Evolutionary conservation across 2,113 vertebrate genomes (phyloP).

Genomic region (Pomatorhinus ruficollis): DNA sequence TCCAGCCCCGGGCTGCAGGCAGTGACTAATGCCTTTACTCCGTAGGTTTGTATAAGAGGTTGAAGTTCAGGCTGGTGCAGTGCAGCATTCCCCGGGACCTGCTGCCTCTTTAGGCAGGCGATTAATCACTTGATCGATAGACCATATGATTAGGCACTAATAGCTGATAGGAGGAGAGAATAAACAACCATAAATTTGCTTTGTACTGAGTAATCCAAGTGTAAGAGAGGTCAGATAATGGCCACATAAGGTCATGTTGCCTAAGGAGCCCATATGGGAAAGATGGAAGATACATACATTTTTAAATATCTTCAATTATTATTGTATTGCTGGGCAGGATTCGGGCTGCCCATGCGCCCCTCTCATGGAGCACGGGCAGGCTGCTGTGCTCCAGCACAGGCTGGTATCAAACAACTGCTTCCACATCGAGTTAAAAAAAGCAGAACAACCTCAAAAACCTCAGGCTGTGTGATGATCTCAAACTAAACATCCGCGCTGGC

Average conservation of each 20-base stretch:
- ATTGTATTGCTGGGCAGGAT: neutral
- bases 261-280: slow-evolving; percentile 71
- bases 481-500: neutral
- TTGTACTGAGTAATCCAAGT: slow-evolving; percentile 83
- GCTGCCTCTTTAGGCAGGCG: slow-evolving; percentile 81
- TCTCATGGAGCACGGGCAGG: neutral
- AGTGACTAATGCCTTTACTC: slow-evolving; percentile 78
- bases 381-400: neutral
- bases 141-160: slow-evolving; percentile 91
- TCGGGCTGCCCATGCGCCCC: neutral
- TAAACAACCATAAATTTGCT: slow-evolving; percentile 83
- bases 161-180: slow-evolving; percentile 83
- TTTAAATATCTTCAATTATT: slow-evolving; percentile 71
- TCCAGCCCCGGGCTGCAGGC: slow-evolving; percentile 52
- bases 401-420: neutral
- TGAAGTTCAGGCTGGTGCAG: slow-evolving; percentile 78
- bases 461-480: slow-evolving; percentile 18
- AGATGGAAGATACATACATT: slow-evolving; percentile 70
- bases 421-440: neutral
- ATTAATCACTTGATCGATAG: slow-evolving; percentile 90
- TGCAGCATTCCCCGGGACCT: slow-evolving; percentile 78
- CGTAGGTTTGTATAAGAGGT: slow-evolving; percentile 77
- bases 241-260: slow-evolving; percentile 80
- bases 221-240: slow-evolving; percentile 80
- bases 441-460: slow-evolving; percentile 30